These are phyloP conservation scores for Brachyistius frenatus DNA, from an alignment of 2,113 vertebrate species.

Conservation along the genomic window DNA sequence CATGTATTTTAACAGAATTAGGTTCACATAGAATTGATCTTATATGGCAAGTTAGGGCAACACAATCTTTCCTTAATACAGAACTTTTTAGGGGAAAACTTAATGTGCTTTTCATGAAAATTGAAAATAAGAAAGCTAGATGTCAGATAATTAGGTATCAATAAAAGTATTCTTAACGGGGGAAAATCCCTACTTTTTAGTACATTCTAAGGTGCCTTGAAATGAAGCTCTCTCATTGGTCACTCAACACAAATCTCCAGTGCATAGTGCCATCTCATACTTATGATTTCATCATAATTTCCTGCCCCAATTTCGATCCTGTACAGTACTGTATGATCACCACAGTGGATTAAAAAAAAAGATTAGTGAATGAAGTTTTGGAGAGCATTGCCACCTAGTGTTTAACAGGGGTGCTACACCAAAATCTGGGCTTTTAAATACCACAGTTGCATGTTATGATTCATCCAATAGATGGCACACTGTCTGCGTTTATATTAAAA, in stretches of 20 bases:
- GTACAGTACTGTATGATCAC: too few relatives aligned
- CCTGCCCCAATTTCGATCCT: background rate
- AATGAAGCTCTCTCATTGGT: background rate
- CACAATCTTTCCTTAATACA: too few relatives aligned
- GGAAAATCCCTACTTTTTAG: background rate
- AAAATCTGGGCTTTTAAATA: background rate
- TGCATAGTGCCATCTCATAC: background rate
- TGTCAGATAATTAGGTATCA: background rate
- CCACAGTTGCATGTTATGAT: background rate
- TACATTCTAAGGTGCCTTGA: too few relatives aligned
- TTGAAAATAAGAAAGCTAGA: background rate
- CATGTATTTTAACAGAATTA: conserved; percentile 1
- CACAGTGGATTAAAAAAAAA: too few relatives aligned
- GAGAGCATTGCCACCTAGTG: conserved; percentile 61
- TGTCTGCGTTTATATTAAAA: conserved; percentile 45
- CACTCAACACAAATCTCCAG: background rate
- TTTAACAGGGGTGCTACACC: conserved; percentile 23
- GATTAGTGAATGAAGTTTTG: background rate
- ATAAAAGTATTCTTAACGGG: background rate
- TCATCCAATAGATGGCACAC: conserved; percentile 71
- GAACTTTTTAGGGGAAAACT: background rate
- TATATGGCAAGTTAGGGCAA: too few relatives aligned
- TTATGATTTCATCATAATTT: background rate
- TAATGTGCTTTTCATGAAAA: background rate
- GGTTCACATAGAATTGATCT: background rate